Base-by-base conservation (phyloP, 37 sponge, comb jelly and placozoan genomes). In the Haliclona indistincta region DNA sequence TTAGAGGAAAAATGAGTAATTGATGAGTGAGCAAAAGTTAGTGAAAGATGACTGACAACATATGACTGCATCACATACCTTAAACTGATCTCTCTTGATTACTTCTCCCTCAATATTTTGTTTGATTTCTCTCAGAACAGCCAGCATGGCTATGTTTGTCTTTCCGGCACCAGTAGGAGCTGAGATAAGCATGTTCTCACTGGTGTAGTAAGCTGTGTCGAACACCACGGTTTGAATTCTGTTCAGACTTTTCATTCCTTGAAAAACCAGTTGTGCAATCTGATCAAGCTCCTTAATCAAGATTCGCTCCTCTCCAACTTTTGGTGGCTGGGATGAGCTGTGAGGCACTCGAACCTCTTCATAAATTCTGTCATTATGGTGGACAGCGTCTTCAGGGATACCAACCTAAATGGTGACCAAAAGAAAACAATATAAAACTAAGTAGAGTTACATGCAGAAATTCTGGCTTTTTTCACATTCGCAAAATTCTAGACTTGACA, bases 111-210 rank as follows among this genome's bases (percentile, higher is more conserved):
- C 79, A 0, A 93, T 81, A 76, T 95, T 81, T 34, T 81, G 84
- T 75, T 86, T 84, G 54, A 98, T 54, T 42, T 86, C 87, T 17
- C 77, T 56, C 23, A 95, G 76, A 11, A 98, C 82, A 8, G 99
- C 75, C 61, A 98, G 56, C 86, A 98, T 83, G 72, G 99, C 99
- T 43, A 98, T 90, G 89, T 98, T 98, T 44, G 99, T 98, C 83
- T 98, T 98, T 5, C 99, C 99, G 0, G 99, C 93, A n/a, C 99
- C 99, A 38, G 99, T 98, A 0, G 99, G 99, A 17, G 99, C 99
- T 45, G 85, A 87, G 4, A 98, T 89, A 33, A 98, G 85, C 15
- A 98, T 91, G 47, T 98, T 98, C 78, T 98, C 94, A 39, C 89
- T 98, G 58, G 91, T 87, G 52, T 89, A 42, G 78, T 93, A 98